These are phyloP conservation scores for Portunus trituberculatus DNA, from an alignment of 1,140 invertebrate species.

Conservation along the genomic window DNA sequence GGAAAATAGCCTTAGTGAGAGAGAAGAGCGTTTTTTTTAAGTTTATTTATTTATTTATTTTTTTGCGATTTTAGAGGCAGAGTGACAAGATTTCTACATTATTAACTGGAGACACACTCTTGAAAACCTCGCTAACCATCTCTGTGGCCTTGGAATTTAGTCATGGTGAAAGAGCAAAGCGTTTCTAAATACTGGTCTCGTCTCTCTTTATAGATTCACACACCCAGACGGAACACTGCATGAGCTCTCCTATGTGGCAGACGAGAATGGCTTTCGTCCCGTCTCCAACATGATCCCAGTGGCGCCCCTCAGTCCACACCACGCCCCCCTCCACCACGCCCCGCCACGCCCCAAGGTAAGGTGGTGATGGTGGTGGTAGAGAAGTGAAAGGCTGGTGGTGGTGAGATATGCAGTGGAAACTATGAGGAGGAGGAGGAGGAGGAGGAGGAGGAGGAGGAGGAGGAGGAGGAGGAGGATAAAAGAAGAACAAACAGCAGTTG, in stretches of 20 bases:
- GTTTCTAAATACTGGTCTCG: too few relatives aligned
- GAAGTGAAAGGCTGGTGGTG: neutral
- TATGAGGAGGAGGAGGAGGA: neutral
- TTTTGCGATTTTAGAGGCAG: too few relatives aligned
- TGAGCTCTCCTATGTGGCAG: constrained; percentile 56
- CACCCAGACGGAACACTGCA: constrained; percentile 63
- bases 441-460: neutral
- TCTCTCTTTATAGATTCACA: constrained; percentile 38
- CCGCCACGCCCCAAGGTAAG: neutral
- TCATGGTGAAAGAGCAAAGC: too few relatives aligned
- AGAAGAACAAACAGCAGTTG: neutral
- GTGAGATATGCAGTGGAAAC: neutral
- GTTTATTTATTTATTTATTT: too few relatives aligned
- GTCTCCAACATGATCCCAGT: constrained; percentile 32
- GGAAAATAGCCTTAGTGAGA: too few relatives aligned
- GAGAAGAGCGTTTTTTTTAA: too few relatives aligned
- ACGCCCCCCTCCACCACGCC: constrained; percentile 30
- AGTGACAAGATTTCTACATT: too few relatives aligned
- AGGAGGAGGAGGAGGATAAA: neutral
- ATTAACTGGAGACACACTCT: too few relatives aligned
- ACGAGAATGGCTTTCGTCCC: constrained; percentile 53
- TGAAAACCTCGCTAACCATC: too few relatives aligned
- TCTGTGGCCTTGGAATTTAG: too few relatives aligned
- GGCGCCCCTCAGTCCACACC: constrained; percentile 21
- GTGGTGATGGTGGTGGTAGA: neutral